These are phyloP conservation scores for Melieria crassipennis DNA, from an alignment of 2,888 invertebrate genomes.

Conservation along the genomic window DNA sequence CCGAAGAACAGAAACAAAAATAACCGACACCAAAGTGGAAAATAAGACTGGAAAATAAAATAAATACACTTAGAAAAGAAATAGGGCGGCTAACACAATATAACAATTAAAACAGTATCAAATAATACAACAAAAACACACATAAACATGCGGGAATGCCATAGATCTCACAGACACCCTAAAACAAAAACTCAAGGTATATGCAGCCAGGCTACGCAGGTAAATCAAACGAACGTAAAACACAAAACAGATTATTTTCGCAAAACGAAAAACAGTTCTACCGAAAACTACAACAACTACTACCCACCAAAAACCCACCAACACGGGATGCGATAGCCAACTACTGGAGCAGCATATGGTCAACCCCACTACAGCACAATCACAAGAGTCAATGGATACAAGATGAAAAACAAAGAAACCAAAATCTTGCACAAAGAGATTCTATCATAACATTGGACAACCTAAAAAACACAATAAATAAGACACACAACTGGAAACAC, in stretches of 20 bases:
- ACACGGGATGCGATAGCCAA: too few relatives aligned
- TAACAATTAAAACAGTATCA: constrained; percentile 2
- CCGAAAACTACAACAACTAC: too few relatives aligned
- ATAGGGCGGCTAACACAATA: constrained; percentile 15
- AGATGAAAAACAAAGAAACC: constrained; percentile 5
- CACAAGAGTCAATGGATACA: constrained; percentile 2
- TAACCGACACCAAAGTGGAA: constrained; percentile 9
- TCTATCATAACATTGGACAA: neutral
- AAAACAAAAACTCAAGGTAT: neutral
- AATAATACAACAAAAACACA: neutral
- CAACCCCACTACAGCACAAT: neutral
- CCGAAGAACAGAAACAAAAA: neutral
- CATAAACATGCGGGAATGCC: neutral
- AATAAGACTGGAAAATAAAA: constrained; percentile 12
- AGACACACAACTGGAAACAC: constrained; percentile 17
- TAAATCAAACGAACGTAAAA: constrained; percentile 1
- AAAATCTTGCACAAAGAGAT: neutral
- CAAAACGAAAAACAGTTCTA: too few relatives aligned
- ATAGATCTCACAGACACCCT: neutral
- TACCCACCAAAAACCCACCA: too few relatives aligned
- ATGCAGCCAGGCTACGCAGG: constrained; percentile 8
- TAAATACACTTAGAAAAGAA: constrained; percentile 2
- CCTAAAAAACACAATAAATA: neutral
- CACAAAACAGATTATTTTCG: neutral
- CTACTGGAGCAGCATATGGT: constrained; percentile 3